phyloP scores from a whole-genome alignment of 2,888 invertebrate species.

The Nomada fabriciana region DNA sequence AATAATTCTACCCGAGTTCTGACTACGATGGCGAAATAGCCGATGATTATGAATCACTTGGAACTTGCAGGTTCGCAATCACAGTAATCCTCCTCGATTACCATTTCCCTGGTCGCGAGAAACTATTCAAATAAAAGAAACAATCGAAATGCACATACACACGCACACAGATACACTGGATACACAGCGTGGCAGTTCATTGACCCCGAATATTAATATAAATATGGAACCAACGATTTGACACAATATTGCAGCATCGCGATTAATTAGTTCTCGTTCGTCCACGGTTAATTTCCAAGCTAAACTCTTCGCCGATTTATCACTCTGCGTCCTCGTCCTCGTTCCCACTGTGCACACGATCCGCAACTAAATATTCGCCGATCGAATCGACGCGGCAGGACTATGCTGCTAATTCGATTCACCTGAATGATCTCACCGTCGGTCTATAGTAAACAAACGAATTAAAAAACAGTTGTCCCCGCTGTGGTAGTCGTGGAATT shows the following conservation, averaged over 20 bases:
- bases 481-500: background rate
- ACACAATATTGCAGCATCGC: background rate
- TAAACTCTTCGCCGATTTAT: background rate
- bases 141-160: background rate
- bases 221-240: background rate
- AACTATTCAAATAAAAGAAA: background rate
- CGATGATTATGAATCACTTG: constrained; percentile 3
- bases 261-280: background rate
- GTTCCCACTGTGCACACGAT: background rate
- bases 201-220: background rate
- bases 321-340: background rate
- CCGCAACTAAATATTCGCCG: background rate
- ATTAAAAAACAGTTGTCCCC: constrained; percentile 11
- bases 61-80: constrained; percentile 4
- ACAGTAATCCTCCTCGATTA: background rate
- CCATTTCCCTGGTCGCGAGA: background rate
- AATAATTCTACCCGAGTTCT: background rate
- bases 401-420: background rate
- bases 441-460: constrained; percentile 27
- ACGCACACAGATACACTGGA: background rate
- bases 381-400: background rate
- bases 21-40: background rate
- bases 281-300: background rate
- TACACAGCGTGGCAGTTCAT: too few relatives aligned
- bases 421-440: background rate